Evolutionary conservation across 2,888 invertebrate species (phyloP).

Genomic region (Drosophila koepferae): DNA sequence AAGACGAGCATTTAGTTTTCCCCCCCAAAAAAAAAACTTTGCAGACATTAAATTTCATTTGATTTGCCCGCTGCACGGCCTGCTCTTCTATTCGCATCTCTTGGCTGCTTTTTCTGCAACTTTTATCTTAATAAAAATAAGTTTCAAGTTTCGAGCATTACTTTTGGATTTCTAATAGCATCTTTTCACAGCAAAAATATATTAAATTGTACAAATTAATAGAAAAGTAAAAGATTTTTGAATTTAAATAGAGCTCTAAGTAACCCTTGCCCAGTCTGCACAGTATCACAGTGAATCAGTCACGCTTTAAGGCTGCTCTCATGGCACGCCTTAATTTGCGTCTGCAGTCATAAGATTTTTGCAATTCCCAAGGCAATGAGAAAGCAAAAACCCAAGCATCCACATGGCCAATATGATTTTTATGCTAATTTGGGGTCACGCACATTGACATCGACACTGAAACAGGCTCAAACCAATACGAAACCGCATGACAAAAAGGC

Average conservation of each 20-base stretch:
- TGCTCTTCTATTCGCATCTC: background rate
- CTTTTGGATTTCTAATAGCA: conserved; percentile 15
- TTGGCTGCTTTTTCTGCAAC: conserved; percentile 49
- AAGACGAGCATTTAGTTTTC: conserved; percentile 56
- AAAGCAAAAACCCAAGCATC: conserved; percentile 16
- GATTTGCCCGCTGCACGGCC: conserved; percentile 45
- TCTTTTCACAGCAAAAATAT: conserved; percentile 18
- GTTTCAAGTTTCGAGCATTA: conserved; percentile 72
- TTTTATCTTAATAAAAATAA: conserved; percentile 81
- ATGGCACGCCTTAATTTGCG: background rate
- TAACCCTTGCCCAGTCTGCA: background rate
- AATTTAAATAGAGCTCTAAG: background rate
- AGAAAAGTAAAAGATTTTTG: background rate
- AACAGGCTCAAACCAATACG: conserved; percentile 25
- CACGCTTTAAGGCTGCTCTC: conserved; percentile 27
- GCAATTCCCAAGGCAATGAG: conserved; percentile 18
- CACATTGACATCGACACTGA: conserved; percentile 61
- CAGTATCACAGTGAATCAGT: conserved; percentile 1
- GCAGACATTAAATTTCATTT: conserved; percentile 81
- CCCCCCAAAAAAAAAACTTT: conserved; percentile 58
- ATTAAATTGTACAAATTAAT: background rate
- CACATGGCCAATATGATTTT: conserved; percentile 78
- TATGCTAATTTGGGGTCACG: conserved; percentile 80
- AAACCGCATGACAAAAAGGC: background rate
- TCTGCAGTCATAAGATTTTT: conserved; percentile 13